phyloP scores from a whole-genome alignment of 2,113 vertebrate species.

The Platichthys flesus region DNA sequence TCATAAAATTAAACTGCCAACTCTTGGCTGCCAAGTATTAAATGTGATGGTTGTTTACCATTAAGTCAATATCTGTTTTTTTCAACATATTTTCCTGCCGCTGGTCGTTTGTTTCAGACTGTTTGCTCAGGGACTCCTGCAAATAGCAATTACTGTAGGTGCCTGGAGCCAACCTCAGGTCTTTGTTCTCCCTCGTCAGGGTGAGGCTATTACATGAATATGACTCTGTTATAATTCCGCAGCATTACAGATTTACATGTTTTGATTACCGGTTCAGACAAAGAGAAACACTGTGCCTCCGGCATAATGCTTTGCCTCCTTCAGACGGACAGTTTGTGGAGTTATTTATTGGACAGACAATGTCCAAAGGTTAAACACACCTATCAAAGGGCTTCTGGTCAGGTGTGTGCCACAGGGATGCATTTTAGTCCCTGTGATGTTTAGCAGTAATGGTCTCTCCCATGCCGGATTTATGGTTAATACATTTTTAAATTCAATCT shows the following conservation, averaged over 20 bases:
- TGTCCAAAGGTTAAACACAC: no score
- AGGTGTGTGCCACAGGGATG: no score
- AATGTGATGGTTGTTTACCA: slow-evolving; percentile 59
- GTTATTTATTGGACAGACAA: neutral
- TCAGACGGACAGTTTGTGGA: neutral
- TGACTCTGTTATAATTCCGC: neutral
- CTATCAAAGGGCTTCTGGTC: no score
- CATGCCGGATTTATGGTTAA: no score
- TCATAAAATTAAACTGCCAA: slow-evolving; percentile 21
- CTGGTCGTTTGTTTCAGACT: slow-evolving; percentile 44
- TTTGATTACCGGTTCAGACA: neutral
- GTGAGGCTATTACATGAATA: neutral
- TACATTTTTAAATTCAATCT: no score
- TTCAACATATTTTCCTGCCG: slow-evolving; percentile 17
- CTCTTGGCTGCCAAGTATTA: slow-evolving; percentile 19
- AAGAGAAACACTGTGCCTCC: neutral
- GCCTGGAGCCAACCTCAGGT: slow-evolving; percentile 26
- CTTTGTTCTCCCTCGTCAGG: slow-evolving; percentile 3
- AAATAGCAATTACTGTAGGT: slow-evolving; percentile 44
- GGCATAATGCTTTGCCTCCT: neutral
- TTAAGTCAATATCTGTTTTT: slow-evolving; percentile 54
- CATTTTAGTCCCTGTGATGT: no score
- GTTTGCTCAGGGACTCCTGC: slow-evolving; percentile 30
- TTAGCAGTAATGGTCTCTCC: no score
- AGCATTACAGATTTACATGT: neutral